Evolutionary conservation across 2,797 vertebrate species (phyloP).

Genomic region (Scyliorhinus canicula): DNA sequence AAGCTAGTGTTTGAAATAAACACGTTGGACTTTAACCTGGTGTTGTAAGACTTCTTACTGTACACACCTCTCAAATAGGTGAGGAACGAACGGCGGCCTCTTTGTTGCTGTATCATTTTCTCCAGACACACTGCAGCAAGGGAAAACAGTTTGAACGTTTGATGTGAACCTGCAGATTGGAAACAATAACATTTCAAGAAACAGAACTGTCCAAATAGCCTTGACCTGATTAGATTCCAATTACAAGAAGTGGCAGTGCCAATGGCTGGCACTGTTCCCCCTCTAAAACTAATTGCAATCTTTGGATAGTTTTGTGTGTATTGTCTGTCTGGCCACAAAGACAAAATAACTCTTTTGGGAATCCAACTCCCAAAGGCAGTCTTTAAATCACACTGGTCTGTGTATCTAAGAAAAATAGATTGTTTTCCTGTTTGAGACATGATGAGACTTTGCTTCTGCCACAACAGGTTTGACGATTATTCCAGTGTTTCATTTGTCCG

Average conservation of each 20-base stretch:
- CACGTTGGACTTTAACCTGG: too few species aligned
- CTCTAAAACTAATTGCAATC: conserved; percentile 22
- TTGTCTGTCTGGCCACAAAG: conserved; percentile 32
- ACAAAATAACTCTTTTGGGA: conserved; percentile 30
- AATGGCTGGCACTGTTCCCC: not conserved
- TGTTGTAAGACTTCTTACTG: too few species aligned
- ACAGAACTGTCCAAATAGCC: conserved; percentile 24
- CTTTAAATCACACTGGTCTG: conserved; percentile 13
- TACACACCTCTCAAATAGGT: not conserved
- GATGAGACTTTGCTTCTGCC: not conserved
- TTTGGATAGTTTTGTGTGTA: conserved; percentile 30
- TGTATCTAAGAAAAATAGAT: not conserved
- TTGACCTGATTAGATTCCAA: conserved; percentile 29
- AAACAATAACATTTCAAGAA: conserved; percentile 4
- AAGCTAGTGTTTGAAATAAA: too few species aligned
- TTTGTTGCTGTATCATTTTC: not conserved
- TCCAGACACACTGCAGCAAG: not conserved
- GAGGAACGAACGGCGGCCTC: not conserved
- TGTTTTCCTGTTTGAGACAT: not conserved
- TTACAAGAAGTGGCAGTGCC: not conserved
- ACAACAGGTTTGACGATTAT: conserved; percentile 2
- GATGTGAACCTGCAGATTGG: not conserved
- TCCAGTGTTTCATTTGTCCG: not conserved
- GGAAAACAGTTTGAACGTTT: not conserved
- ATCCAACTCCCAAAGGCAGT: not conserved